Evolutionary conservation across 1,140 invertebrate species (phyloP).

Genomic region (Onthophagus taurus): DNA sequence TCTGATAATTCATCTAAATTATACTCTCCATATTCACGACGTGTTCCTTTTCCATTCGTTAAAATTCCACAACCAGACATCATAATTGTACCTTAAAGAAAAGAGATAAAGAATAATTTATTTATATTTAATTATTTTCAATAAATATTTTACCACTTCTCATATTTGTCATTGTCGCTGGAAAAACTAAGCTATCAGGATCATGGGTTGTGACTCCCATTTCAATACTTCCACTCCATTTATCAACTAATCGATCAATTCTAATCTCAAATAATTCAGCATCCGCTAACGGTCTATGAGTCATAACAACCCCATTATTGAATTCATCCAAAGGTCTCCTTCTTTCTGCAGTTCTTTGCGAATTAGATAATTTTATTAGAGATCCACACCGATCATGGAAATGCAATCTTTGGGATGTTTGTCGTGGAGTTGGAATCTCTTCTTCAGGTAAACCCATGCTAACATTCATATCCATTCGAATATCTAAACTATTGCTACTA

Average conservation of each 20-base stretch:
- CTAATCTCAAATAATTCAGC: slow-evolving; percentile 91
- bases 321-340: slow-evolving; percentile 85
- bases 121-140: too few species aligned
- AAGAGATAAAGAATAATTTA: too few species aligned
- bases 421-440: slow-evolving; percentile 13
- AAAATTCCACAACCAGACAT: slow-evolving; percentile 94
- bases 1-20: slow-evolving; percentile 89
- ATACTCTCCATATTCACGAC: slow-evolving; percentile 86
- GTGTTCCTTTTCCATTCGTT: slow-evolving; percentile 86
- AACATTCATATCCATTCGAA: slow-evolving; percentile 37
- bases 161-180: slow-evolving; percentile 96
- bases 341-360: slow-evolving; percentile 76
- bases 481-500: slow-evolving; percentile 37
- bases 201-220: slow-evolving; percentile 92
- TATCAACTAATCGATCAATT: slow-evolving; percentile 82
- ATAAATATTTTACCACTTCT: too few species aligned
- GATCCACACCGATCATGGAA: slow-evolving; percentile 85
- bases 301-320: slow-evolving; percentile 90
- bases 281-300: slow-evolving; percentile 73
- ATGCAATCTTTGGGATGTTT: slow-evolving; percentile 61
- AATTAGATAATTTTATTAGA: slow-evolving; percentile 77
- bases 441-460: slow-evolving; percentile 35
- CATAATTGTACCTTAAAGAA: slow-evolving; percentile 93
- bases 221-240: slow-evolving; percentile 90
- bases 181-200: slow-evolving; percentile 80